A percentile compares a stretch with the other conserved stretches of the same genome.
Evolutionary conservation across 2,797 vertebrate genomes (phyloP).

Genomic region (Crenichthys baileyi): DNA sequence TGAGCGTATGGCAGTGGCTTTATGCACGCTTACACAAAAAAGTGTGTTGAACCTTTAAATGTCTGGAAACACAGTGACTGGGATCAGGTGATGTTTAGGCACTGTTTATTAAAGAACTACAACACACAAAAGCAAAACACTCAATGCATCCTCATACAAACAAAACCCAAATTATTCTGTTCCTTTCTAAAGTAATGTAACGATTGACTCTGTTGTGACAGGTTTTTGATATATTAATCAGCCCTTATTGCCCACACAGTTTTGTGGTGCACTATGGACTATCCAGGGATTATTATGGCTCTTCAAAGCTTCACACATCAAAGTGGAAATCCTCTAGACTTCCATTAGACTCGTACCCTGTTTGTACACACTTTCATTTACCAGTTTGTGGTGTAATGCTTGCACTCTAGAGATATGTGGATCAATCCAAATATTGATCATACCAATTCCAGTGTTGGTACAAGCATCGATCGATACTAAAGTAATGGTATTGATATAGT

Average conservation of each 20-base stretch:
- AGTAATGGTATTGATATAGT: background rate
- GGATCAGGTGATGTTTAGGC: background rate
- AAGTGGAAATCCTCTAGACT: background rate
- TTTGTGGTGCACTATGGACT: background rate
- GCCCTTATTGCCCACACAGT: conserved; percentile 1
- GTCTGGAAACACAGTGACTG: background rate
- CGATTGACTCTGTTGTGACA: background rate
- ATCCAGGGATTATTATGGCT: background rate
- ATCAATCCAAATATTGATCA: background rate
- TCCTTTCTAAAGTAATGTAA: background rate
- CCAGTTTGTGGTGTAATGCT: background rate
- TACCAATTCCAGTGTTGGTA: background rate
- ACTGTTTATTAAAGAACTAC: background rate
- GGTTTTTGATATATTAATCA: background rate
- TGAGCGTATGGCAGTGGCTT: background rate
- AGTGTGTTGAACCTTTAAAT: background rate
- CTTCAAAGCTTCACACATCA: conserved; percentile 7
- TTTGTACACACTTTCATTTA: background rate
- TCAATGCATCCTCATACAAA: background rate
- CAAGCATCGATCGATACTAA: conserved; percentile 5
- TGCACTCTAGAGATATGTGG: background rate
- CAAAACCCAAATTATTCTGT: background rate
- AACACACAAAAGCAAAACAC: background rate
- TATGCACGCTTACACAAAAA: background rate
- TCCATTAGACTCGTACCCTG: background rate